Conservation (phyloP, 2,888 invertebrate genomes). For the Torymus aiolomorphi region DNA sequence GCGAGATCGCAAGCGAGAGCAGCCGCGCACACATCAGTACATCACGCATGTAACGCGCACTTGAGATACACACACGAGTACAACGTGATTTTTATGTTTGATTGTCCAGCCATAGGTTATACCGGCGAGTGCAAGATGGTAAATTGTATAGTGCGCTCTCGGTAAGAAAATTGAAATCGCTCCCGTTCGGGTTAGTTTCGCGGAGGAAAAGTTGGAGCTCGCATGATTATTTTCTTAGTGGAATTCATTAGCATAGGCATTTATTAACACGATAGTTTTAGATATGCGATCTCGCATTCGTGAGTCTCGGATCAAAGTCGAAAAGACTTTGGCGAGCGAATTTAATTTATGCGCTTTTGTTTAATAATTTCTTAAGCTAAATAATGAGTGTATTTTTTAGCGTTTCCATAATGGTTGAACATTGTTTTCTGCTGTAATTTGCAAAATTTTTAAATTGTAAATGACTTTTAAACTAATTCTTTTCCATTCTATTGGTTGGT, state of each 20-base stretch:
- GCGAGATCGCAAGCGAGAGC: conserved; percentile 14
- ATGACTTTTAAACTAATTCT: no score
- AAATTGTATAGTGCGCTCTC: no score
- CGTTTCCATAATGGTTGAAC: no score
- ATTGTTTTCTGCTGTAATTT: no score
- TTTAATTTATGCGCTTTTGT: conserved; percentile 23
- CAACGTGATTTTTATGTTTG: conserved; percentile 4
- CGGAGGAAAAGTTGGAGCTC: neutral
- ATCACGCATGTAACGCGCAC: conserved; percentile 9
- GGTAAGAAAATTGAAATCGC: no score
- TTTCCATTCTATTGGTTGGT: no score
- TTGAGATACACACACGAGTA: conserved; percentile 3
- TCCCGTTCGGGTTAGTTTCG: no score
- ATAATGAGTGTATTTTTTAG: no score
- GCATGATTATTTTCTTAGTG: conserved; percentile 16
- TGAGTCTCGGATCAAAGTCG: conserved; percentile 23
- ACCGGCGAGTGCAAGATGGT: no score
- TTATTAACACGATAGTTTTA: conserved; percentile 36
- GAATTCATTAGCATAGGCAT: conserved; percentile 53
- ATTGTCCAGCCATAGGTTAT: neutral
- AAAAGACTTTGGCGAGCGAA: conserved; percentile 14
- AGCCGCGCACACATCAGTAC: neutral
- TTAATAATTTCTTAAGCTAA: neutral
- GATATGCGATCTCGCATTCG: no score
- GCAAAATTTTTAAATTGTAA: no score